phyloP scores from a whole-genome alignment of 2,113 vertebrate genomes.

The Labrus mixtus region DNA sequence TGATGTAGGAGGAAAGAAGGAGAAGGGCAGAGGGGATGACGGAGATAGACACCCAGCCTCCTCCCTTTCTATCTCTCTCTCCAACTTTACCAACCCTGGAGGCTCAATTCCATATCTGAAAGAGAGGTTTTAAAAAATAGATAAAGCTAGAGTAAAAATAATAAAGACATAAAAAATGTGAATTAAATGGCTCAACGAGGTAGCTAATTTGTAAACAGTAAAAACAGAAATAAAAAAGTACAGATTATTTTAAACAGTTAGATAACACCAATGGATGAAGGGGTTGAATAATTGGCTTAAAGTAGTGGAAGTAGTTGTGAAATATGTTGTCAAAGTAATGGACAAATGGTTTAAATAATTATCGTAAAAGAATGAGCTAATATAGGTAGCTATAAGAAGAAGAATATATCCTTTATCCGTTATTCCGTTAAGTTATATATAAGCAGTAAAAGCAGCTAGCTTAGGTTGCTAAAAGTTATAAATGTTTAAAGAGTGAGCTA shows the following conservation, averaged over 20 bases:
- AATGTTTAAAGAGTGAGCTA: neutral
- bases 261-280: neutral
- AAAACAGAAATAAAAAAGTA: too few species aligned
- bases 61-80: slow-evolving; percentile 95
- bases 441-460: too few species aligned
- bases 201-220: neutral
- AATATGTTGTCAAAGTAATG: neutral
- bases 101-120: slow-evolving; percentile 94
- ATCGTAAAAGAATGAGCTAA: neutral
- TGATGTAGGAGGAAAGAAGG: slow-evolving; percentile 61
- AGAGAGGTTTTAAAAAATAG: slow-evolving; percentile 21
- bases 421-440: too few species aligned
- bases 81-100: slow-evolving; percentile 94
- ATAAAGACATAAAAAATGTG: neutral
- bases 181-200: too few species aligned
- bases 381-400: too few species aligned
- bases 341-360: neutral
- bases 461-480: neutral
- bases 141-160: neutral
- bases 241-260: too few species aligned
- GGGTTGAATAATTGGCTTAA: neutral
- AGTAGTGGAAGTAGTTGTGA: neutral
- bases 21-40: slow-evolving; percentile 74
- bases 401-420: too few species aligned
- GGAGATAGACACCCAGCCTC: slow-evolving; percentile 88